These are phyloP conservation scores for Porites cylindrica DNA, from an alignment of 92 coral and sea anemone genomes.

Conservation along the genomic window DNA sequence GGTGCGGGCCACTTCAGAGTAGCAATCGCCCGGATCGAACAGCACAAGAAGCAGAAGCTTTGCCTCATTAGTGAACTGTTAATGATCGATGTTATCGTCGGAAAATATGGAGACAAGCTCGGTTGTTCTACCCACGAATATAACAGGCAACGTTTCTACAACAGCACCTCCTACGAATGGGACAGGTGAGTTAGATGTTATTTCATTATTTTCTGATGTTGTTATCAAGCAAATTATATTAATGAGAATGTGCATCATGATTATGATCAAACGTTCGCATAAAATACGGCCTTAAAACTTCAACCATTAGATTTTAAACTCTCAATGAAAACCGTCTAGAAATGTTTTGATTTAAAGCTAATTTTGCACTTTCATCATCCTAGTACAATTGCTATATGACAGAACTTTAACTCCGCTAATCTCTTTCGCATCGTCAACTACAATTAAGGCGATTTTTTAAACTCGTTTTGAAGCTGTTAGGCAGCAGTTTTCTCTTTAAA, in stretches of 20 bases:
- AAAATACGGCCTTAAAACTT: slow-evolving; percentile 9
- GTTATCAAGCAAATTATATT: neutral
- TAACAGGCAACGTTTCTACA: slow-evolving; percentile 24
- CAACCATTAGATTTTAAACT: neutral
- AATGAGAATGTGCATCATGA: neutral
- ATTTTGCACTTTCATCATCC: neutral
- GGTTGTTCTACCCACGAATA: neutral
- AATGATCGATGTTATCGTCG: neutral
- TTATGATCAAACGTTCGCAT: neutral
- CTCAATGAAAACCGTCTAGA: neutral
- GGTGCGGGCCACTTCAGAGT: neutral
- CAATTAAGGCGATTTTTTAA: too few species aligned
- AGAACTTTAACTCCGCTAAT: too few species aligned
- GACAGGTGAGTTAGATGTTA: slow-evolving; percentile 14
- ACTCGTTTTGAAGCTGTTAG: too few species aligned
- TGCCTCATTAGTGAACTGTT: too few species aligned
- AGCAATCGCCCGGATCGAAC: neutral
- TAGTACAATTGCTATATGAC: neutral
- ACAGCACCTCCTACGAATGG: slow-evolving; percentile 41
- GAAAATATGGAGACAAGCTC: slow-evolving; percentile 2
- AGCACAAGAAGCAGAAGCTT: neutral
- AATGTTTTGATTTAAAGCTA: neutral
- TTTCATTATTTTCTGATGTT: neutral
- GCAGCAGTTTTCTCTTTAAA: neutral
- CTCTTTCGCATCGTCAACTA: too few species aligned